phyloP scores from a whole-genome alignment of 2,888 invertebrate species.

The Salticus scenicus region DNA sequence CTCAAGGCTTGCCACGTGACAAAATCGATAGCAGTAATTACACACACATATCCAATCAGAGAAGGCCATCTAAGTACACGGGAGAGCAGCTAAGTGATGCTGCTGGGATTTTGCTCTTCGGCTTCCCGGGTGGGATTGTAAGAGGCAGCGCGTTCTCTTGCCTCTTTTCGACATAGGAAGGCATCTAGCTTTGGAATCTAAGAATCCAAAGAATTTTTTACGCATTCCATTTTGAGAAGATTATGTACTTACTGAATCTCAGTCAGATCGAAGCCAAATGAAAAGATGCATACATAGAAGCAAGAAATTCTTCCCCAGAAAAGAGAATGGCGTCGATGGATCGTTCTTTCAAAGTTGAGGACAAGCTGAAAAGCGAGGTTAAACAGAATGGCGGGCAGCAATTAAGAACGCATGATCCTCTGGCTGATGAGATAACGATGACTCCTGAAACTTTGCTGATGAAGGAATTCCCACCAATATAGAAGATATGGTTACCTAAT shows the following conservation, averaged over 20 bases:
- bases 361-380: background rate
- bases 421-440: background rate
- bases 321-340: background rate
- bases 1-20: constrained; percentile 68
- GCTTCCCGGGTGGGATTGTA: constrained; percentile 68
- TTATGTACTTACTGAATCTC: constrained; percentile 60
- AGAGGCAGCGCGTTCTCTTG: constrained; percentile 52
- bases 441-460: background rate
- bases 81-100: constrained; percentile 69
- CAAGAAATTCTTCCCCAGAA: background rate
- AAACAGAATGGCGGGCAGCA: background rate
- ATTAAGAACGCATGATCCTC: background rate
- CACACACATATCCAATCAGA: constrained; percentile 70
- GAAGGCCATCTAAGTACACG: constrained; percentile 68
- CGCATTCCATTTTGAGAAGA: constrained; percentile 39
- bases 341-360: background rate
- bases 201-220: background rate
- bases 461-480: background rate
- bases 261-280: background rate
- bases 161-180: constrained; percentile 3
- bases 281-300: background rate
- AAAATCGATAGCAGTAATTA: constrained; percentile 70
- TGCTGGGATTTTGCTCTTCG: constrained; percentile 69
- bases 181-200: constrained; percentile 28
- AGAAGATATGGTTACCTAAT: too few relatives aligned